Evolutionary conservation across 2,113 vertebrate species (phyloP).

Genomic region (Hystrix cristata): DNA sequence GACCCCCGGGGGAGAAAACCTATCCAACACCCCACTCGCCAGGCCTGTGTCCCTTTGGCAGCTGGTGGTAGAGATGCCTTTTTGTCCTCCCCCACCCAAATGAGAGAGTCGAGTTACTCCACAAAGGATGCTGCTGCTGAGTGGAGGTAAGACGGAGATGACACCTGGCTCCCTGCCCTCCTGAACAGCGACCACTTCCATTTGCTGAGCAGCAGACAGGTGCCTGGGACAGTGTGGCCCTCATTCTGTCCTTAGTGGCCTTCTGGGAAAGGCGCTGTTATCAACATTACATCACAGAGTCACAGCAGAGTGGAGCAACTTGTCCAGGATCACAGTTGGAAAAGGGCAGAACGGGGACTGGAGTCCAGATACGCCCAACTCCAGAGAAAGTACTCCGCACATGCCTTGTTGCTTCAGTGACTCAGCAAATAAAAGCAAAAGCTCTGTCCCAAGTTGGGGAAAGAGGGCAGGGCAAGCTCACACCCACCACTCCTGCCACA

Average conservation of each 20-base stretch:
- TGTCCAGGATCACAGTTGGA: background rate
- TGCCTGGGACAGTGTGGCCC: background rate
- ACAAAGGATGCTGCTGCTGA: background rate
- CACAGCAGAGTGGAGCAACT: background rate
- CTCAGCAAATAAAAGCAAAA: slow-evolving; percentile 60
- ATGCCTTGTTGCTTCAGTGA: slow-evolving; percentile 52
- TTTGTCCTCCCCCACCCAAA: background rate
- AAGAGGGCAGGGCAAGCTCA: background rate
- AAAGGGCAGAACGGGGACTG: background rate
- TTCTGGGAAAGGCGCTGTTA: background rate
- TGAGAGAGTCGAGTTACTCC: too few species aligned
- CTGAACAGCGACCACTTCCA: background rate
- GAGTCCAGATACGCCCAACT: background rate
- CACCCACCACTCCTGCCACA: background rate
- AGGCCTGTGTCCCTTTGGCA: background rate
- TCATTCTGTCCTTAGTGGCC: background rate
- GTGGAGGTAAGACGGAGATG: background rate
- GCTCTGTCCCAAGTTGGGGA: slow-evolving; percentile 10
- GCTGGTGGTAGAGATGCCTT: background rate
- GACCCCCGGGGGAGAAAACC: background rate
- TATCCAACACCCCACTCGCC: background rate
- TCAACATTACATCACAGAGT: background rate
- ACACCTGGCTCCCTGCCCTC: background rate
- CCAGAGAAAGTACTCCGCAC: background rate
- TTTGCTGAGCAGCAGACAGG: background rate